These are phyloP conservation scores for Heteromurus nitidus DNA, from an alignment of 2,888 invertebrate species.

Conservation along the genomic window DNA sequence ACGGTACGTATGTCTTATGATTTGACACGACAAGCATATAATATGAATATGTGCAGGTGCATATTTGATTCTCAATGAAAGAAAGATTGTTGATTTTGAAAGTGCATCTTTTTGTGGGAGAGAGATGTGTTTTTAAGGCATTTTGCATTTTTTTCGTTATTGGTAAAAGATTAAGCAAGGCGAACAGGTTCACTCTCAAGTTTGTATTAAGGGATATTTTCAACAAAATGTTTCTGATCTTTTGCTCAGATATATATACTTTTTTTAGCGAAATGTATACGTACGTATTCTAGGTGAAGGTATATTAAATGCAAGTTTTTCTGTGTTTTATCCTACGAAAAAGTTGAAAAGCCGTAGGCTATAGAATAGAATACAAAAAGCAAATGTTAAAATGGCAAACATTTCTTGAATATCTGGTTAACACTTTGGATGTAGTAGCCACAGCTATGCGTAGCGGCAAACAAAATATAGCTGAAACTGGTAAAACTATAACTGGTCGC, in stretches of 20 bases:
- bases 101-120: slow-evolving; percentile 20
- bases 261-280: not conserved
- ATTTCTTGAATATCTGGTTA: slow-evolving; percentile 9
- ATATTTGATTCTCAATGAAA: not conserved
- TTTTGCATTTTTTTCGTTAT: not conserved
- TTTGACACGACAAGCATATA: slow-evolving; percentile 17
- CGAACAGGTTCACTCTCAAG: not conserved
- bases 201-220: not conserved
- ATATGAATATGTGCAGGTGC: not conserved
- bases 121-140: not conserved
- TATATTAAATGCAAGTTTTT: too few species aligned
- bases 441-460: not conserved
- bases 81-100: slow-evolving; percentile 17
- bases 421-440: not conserved
- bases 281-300: too few species aligned
- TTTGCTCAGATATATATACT: not conserved
- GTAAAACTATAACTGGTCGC: not conserved
- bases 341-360: too few species aligned
- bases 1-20: not conserved
- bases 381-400: not conserved
- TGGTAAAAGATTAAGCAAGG: not conserved
- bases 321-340: too few species aligned
- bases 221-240: not conserved
- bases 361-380: not conserved
- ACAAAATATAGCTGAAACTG: not conserved